Base-by-base conservation (phyloP, 2,113 vertebrate species). In the Alouatta palliata region DNA sequence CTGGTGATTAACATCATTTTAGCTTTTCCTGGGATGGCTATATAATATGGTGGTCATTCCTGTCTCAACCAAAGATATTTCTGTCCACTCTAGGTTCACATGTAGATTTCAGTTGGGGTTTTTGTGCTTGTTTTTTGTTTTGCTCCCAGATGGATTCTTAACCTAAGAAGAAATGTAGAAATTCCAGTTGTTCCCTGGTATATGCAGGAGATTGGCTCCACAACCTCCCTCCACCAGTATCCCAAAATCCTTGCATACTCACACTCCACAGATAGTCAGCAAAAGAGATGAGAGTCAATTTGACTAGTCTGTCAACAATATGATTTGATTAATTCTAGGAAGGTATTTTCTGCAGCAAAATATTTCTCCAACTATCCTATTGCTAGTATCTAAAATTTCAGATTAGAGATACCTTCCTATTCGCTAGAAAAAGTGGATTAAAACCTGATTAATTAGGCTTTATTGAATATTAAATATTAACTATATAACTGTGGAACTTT, bases 91-190 rank as follows among this genome's bases (percentile, higher is more conserved):
- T 49, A 2, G 35, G 3, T 66, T 92, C 70, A 58, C 4, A 8
- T 20, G 32, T 19, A 85, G 37, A 93, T 70, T 84, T 20, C 16
- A 81, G 5, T 16, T 58, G 32, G 1, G n/a, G 30, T 45, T 64
- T 64, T 30, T 17, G 16, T 52, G 49, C 17, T 27, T 61, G 21
- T 61, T 12, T 12, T 30, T 61, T 2, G 16, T 40, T 87, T 64
- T 45, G 8, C 0, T 1, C 20, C 45, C 30, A 13, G 13, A 14
- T 45, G 35, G 37, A 64, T 71, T 80, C 88, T 81, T 89, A 84
- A 81, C 14, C 16, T 82, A 82, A 79, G 6, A 45, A 82, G 54
- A 92, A 92, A 87, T 95, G 37, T 52, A 82, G 49, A 96, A 79
- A 71, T 91, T 73, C 37, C 20, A 73, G 21, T 73, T 40, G 70